Evolutionary conservation across 2,888 invertebrate genomes (phyloP).

Genomic region (Baronia brevicornis): DNA sequence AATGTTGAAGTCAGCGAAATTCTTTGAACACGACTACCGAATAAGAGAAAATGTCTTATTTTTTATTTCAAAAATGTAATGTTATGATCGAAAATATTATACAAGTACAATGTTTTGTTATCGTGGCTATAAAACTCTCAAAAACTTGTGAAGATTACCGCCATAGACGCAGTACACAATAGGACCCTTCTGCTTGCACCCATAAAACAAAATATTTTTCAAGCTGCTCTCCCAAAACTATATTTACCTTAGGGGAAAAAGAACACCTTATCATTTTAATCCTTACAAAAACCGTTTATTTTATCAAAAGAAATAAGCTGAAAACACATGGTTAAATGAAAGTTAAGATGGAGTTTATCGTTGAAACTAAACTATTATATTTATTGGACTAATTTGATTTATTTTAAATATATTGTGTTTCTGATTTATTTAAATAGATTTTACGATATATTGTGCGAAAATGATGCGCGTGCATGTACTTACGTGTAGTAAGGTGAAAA

Average conservation of each 20-base stretch:
- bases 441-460: no score
- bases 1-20: neutral
- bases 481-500: no score
- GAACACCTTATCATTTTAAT: slow-evolving; percentile 11
- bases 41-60: slow-evolving; percentile 6
- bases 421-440: no score
- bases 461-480: no score
- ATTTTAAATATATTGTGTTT: no score
- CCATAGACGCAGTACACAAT: slow-evolving; percentile 40
- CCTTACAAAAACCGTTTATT: slow-evolving; percentile 5
- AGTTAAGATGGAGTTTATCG: no score
- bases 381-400: no score
- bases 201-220: slow-evolving; percentile 27
- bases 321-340: no score
- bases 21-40: neutral
- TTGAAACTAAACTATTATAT: no score
- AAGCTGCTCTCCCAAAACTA: slow-evolving; percentile 7
- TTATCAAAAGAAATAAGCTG: no score
- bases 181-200: slow-evolving; percentile 31
- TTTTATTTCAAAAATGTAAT: slow-evolving; percentile 41
- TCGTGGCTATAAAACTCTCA: slow-evolving; percentile 43
- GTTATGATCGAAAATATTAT: slow-evolving; percentile 27
- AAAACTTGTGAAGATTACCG: slow-evolving; percentile 45
- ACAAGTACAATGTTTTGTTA: slow-evolving; percentile 48
- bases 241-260: slow-evolving; percentile 16